Base-by-base conservation (phyloP, 2,888 invertebrate genomes). In the Eupithecia subumbrata region DNA sequence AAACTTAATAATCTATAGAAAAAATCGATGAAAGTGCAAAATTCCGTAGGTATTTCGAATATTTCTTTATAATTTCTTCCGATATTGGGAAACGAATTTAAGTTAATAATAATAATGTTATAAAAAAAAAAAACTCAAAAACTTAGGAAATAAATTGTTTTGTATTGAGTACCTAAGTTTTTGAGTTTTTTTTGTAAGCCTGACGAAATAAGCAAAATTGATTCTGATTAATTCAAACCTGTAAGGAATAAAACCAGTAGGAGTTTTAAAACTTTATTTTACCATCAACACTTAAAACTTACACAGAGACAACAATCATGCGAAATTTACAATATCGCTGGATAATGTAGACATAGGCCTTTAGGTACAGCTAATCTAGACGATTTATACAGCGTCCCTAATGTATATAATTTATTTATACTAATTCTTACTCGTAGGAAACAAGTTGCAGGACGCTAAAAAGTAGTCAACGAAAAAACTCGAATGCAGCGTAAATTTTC, bases 261-360 rank as follows among this genome's bases (percentile, higher is more conserved):
- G 78, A 84, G 87, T 90, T 87, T 90, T 84, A 84, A 86, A 92
- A 91, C 88, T 82, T 93, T 93, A 93, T 93, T 93, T 93, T 90
- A 91, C 93, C 90, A 93, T 91, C 91, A 94, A 94, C 94, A 94
- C 92, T 86, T 89, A 88, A 4, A 76, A 76, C 80, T 82, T 89
- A 89, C 85, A 88, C 88, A 90, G 87, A 90, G 90, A 92, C 92
- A 92, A 92, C 90, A 91, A 90, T 84, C 86, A 81, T 77, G 80
- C 77, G 80, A 78, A 72, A 77, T 79, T 76, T 75, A 74, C 72
- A 78, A 76, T 76, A 80, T 78, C 72, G 76, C 78, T 80, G 76
- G 67, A 68, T 76, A 73, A 68, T 7, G 40, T 68, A 43, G 37
- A 43, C 22, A n/a, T 68, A 67, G 37, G 18, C n/a, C 43, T 68